Conservation (phyloP, 2,797 vertebrate species). For the Hipposideros larvatus region DNA sequence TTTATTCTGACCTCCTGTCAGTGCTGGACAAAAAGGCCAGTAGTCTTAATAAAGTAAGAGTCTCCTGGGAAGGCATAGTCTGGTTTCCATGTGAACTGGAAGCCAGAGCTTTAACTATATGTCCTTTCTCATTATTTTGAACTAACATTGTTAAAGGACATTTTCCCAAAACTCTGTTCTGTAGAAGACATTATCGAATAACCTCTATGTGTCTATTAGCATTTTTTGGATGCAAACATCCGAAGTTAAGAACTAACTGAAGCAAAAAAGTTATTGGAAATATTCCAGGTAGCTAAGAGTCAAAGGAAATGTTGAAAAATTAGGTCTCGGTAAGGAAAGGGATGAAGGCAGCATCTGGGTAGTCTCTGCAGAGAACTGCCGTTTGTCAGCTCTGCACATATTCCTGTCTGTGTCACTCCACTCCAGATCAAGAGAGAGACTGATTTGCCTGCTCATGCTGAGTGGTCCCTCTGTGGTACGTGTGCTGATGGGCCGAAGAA, state of each 20-base stretch:
- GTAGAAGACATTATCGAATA: conserved; percentile 30
- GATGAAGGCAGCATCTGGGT: neutral
- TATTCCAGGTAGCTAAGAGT: conserved; percentile 19
- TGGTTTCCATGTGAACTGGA: conserved; percentile 43
- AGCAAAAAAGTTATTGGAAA: neutral
- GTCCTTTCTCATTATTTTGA: conserved; percentile 47
- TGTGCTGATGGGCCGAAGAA: neutral
- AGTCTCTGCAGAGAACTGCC: neutral
- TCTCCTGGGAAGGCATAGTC: neutral
- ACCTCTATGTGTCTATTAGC: neutral
- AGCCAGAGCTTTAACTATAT: neutral
- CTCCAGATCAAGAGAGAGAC: neutral
- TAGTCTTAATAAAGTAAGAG: conserved; percentile 37
- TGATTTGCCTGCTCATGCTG: neutral
- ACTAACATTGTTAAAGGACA: neutral
- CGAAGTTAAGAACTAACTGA: neutral
- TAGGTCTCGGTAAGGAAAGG: neutral
- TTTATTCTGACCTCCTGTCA: conserved; percentile 49
- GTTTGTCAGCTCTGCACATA: neutral
- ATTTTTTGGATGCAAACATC: neutral
- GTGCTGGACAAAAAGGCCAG: neutral
- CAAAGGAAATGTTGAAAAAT: neutral
- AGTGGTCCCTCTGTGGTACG: neutral
- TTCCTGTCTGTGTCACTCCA: neutral
- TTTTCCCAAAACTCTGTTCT: conserved; percentile 33